Evolutionary conservation across 2,797 vertebrate species (phyloP).

Genomic region (Thaleichthys pacificus): DNA sequence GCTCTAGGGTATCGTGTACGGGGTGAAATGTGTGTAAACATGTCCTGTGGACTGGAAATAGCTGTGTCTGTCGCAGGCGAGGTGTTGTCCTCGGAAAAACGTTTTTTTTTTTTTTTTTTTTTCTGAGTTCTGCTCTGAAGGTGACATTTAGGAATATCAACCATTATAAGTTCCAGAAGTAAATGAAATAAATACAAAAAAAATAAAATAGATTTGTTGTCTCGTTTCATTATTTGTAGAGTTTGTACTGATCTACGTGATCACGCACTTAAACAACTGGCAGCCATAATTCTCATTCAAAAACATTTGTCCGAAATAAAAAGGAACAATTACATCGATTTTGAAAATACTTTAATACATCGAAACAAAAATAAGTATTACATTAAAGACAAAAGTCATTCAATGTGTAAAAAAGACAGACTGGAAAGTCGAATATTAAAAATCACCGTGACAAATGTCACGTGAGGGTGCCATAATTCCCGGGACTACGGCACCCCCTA

Average conservation of each 20-base stretch:
- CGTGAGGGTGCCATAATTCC: constrained; percentile 26
- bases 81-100: constrained; percentile 27
- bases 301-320: not conserved
- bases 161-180: constrained; percentile 59
- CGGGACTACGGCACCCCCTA: constrained; percentile 60
- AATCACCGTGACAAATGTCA: constrained; percentile 1
- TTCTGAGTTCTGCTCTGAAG: constrained; percentile 48
- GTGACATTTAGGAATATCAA: constrained; percentile 53
- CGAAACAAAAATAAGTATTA: constrained; percentile 63
- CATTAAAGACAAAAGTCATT: constrained; percentile 53
- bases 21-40: constrained; percentile 20
- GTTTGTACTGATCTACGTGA: not conserved
- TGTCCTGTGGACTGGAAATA: constrained; percentile 56
- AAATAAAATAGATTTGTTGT: constrained; percentile 13
- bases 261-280: too few relatives aligned
- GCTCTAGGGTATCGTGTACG: not conserved
- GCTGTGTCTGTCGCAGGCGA: constrained; percentile 33
- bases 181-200: constrained; percentile 63
- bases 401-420: constrained; percentile 52
- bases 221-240: not conserved
- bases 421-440: constrained; percentile 25
- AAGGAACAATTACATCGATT: not conserved
- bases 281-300: not conserved
- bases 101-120: constrained; percentile 1
- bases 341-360: constrained; percentile 74